phyloP scores from a whole-genome alignment of 53 echinoderm and acorn worm species.

The Actinopyga echinites region DNA sequence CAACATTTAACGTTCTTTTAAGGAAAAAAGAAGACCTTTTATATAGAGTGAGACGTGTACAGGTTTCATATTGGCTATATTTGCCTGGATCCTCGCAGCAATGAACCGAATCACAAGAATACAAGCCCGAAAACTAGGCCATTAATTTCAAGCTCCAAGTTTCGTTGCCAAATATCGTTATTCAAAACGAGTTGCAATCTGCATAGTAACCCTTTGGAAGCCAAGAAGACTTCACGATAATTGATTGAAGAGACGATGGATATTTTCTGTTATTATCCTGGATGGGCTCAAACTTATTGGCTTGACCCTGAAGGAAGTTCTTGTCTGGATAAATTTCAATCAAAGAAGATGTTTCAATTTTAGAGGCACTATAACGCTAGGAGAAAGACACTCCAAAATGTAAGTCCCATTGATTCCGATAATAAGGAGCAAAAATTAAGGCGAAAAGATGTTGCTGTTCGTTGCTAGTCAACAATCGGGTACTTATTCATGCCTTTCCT shows the following conservation, averaged over 20 bases:
- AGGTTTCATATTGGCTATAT: background rate
- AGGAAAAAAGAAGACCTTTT: slow-evolving; percentile 3
- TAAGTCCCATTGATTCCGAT: background rate
- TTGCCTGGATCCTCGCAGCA: slow-evolving; percentile 3
- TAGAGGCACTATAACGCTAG: slow-evolving; percentile 21
- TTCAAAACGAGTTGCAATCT: slow-evolving; percentile 8
- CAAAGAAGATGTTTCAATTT: slow-evolving; percentile 31
- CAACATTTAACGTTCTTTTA: background rate
- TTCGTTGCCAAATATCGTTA: slow-evolving; percentile 19
- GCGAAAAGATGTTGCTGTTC: too few relatives aligned
- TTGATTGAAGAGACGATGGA: slow-evolving; percentile 38
- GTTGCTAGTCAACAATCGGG: too few relatives aligned
- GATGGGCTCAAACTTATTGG: slow-evolving; percentile 11
- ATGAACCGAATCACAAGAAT: slow-evolving; percentile 6
- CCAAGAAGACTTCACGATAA: background rate
- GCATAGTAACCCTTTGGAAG: background rate
- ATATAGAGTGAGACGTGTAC: background rate
- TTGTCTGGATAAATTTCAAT: slow-evolving; percentile 29
- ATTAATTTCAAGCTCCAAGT: slow-evolving; percentile 27
- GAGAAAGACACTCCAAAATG: background rate
- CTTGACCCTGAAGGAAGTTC: slow-evolving; percentile 24
- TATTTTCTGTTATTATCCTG: slow-evolving; percentile 4
- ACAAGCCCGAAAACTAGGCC: slow-evolving; percentile 13
- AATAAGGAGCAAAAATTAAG: background rate
- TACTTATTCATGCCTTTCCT: too few relatives aligned